Percentiles rank a stretch among this genome's conserved stretches.
phyloP scores from a whole-genome alignment of 1,140 invertebrate genomes.

The Zaprionus capensis region DNA sequence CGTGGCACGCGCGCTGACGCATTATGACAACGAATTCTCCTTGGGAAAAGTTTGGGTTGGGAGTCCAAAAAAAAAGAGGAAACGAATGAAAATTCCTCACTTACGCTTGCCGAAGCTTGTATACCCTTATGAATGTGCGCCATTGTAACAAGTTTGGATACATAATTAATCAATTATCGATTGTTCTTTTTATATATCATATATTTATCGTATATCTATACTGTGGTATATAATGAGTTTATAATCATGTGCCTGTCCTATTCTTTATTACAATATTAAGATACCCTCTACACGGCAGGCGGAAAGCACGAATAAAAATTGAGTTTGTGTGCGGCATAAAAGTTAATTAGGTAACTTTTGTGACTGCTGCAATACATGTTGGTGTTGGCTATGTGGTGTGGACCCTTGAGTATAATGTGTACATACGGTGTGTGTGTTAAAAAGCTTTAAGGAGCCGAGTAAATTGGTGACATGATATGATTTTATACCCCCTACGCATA shows the following conservation, averaged over 20 bases:
- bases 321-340: slow-evolving; percentile 32
- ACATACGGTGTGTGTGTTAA: not conserved
- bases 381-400: not conserved
- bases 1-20: slow-evolving; percentile 42
- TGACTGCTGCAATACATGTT: slow-evolving; percentile 5
- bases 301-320: slow-evolving; percentile 14
- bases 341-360: slow-evolving; percentile 45
- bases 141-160: not conserved
- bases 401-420: slow-evolving; percentile 8
- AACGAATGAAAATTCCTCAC: not conserved
- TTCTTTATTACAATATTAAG: not conserved
- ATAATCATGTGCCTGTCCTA: not conserved
- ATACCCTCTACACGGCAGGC: not conserved
- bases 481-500: not conserved
- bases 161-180: no score
- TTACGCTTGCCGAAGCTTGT: not conserved
- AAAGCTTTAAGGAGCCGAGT: not conserved
- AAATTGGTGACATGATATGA: slow-evolving; percentile 17
- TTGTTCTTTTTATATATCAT: no score
- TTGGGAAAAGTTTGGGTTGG: slow-evolving; percentile 17
- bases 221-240: not conserved
- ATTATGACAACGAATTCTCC: slow-evolving; percentile 38
- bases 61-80: not conserved
- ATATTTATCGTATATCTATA: no score
- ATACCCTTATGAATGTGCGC: not conserved